Conservation (phyloP, 2,797 vertebrate genomes). For the Agapornis canus region DNA sequence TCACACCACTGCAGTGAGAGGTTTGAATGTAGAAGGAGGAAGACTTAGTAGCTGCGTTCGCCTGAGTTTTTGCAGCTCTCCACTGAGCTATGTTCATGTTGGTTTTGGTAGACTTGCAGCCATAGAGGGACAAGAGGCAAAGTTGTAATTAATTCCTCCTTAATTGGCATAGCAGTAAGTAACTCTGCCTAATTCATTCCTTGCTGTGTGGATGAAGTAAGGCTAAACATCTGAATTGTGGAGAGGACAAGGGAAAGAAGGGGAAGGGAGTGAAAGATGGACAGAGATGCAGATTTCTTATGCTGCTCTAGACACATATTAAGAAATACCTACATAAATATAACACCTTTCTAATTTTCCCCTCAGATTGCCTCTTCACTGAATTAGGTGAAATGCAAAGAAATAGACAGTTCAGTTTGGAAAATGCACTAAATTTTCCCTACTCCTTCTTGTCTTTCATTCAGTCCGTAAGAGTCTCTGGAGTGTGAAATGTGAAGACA, state of each 20-base stretch:
- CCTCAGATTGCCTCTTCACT: neutral
- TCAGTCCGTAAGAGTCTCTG: slow-evolving; percentile 56
- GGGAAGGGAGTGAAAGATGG: neutral
- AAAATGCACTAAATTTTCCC: neutral
- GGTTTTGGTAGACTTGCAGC: neutral
- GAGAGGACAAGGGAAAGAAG: neutral
- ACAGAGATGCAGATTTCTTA: neutral
- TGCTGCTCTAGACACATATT: neutral
- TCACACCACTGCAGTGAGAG: neutral
- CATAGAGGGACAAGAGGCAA: slow-evolving; percentile 10
- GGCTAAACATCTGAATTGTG: slow-evolving; percentile 21
- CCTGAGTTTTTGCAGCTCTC: neutral
- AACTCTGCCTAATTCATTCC: slow-evolving; percentile 60
- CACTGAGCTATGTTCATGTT: neutral
- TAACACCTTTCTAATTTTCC: neutral
- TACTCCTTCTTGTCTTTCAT: slow-evolving; percentile 43
- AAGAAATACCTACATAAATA: neutral
- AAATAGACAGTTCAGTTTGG: neutral
- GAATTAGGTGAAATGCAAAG: slow-evolving; percentile 7
- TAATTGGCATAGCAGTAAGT: slow-evolving; percentile 53
- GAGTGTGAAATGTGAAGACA: slow-evolving; percentile 71
- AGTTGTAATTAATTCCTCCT: slow-evolving; percentile 51
- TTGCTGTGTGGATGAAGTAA: slow-evolving; percentile 56
- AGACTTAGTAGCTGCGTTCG: neutral
- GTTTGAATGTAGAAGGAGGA: neutral